Evolutionary conservation across 35 echinoderm and acorn worm genomes (phyloP), one percentile per base, ranked within the genome.

Genomic region (Apostichopus japonicus): DNA sequence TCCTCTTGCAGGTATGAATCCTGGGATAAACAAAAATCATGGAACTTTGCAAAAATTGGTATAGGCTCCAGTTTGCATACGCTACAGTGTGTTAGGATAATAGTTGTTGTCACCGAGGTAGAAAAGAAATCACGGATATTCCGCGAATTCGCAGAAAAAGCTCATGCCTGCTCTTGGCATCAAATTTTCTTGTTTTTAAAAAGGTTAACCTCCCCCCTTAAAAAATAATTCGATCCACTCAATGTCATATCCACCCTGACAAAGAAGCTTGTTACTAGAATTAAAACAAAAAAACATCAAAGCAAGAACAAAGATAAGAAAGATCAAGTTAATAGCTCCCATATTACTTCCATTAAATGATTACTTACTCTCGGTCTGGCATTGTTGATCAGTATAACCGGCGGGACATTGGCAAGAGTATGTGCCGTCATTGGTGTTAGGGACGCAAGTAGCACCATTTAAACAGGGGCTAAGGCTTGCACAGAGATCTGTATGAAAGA

Each of bases 401-500:
- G 19, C 51, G 16, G 88, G 14, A 62, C 88, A 90, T 56, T 76
- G 14, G 17, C 88, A 90, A 19, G 53, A 6, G 70, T 54, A 90
- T 16, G 88, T 54, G 11, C 88, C 88, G 5, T 75, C 73, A 17
- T 9, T 25, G 27, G 73, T 90, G 70, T 90, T 90, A 62, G 88
- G 88, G 6, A 90, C 16, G 55, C 88, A 90, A 53, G 73, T 90
- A 52, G 67, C 88, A 52, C 27, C 70, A 90, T 90, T 90, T 22
- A 77, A 78, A 70, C 88, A 90, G 33, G 88, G 88, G 55, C 73
- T 90, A 77, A 90, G 55, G 53, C 88, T 90, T 24, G 71, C 65
- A 61, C 88, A 90, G 15, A 77, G 65, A 78, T 90, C 88, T 90
- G 73, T 62, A 52, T 15, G 19, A 56, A n/a, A 90, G 67, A 62